These are phyloP conservation scores for Pomacea maculata DNA, from an alignment of 1,140 invertebrate species.

Conservation along the genomic window DNA sequence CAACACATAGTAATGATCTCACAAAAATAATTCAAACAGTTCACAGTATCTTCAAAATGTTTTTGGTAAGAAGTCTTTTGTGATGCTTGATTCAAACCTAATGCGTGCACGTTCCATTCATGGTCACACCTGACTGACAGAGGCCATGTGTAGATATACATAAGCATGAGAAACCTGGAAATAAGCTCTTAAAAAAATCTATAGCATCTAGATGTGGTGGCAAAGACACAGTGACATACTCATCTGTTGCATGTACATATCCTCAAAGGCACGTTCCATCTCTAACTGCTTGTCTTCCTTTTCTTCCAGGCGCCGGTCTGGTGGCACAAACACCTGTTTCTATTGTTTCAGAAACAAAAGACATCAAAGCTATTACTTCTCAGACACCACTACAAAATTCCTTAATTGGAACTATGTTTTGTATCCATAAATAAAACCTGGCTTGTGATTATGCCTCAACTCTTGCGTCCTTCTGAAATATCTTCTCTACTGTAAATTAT, in stretches of 20 bases:
- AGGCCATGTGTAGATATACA: background rate
- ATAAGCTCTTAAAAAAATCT: background rate
- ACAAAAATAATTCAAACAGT: too few relatives aligned
- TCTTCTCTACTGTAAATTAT: too few relatives aligned
- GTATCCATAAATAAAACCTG: too few relatives aligned
- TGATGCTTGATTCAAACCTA: too few relatives aligned
- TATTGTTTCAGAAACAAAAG: conserved; percentile 15
- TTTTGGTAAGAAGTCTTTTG: too few relatives aligned
- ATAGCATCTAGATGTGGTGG: background rate
- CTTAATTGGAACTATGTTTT: too few relatives aligned
- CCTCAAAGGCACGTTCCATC: conserved; percentile 61
- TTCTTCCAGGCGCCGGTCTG: conserved; percentile 54
- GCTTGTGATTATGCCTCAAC: too few relatives aligned
- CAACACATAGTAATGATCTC: too few relatives aligned
- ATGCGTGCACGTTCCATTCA: background rate
- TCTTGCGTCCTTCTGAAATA: too few relatives aligned
- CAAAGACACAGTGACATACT: conserved; percentile 35
- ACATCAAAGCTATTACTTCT: background rate
- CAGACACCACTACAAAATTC: background rate
- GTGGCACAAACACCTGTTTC: conserved; percentile 63
- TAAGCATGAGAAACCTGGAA: background rate
- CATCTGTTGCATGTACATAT: conserved; percentile 56
- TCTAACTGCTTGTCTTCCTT: conserved; percentile 54
- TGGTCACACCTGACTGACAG: background rate
- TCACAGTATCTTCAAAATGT: too few relatives aligned